phyloP scores from a whole-genome alignment of 2,113 vertebrate genomes.

The Pseudonaja textilis region DNA sequence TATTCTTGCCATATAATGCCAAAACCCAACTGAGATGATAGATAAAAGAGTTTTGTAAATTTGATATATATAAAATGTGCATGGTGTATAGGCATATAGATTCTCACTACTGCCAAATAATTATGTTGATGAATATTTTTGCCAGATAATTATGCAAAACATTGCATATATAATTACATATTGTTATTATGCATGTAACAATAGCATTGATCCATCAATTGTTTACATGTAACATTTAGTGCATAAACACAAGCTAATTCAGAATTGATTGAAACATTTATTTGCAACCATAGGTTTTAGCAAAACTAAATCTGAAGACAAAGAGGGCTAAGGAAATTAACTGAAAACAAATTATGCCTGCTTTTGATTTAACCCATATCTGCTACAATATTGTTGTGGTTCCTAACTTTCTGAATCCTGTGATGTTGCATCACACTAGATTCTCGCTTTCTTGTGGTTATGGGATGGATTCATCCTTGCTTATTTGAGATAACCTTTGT shows the following conservation, averaged over 20 bases:
- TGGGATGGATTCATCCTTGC: neutral
- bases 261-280: slow-evolving; percentile 8
- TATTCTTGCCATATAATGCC: slow-evolving; percentile 55
- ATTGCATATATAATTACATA: slow-evolving; percentile 72
- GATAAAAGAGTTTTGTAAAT: slow-evolving; percentile 64
- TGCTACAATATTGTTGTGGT: slow-evolving; percentile 48
- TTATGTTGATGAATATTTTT: slow-evolving; percentile 66
- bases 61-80: slow-evolving; percentile 55
- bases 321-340: slow-evolving; percentile 70
- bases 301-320: slow-evolving; percentile 47
- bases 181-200: slow-evolving; percentile 75
- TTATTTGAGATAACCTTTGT: neutral
- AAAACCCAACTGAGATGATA: slow-evolving; percentile 59
- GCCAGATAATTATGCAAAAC: slow-evolving; percentile 77
- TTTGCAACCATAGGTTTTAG: neutral
- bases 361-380: slow-evolving; percentile 67
- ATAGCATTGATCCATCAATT: slow-evolving; percentile 75
- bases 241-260: slow-evolving; percentile 69
- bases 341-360: slow-evolving; percentile 66
- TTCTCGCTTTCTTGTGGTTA: slow-evolving; percentile 19
- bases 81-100: slow-evolving; percentile 68
- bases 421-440: slow-evolving; percentile 49
- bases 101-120: slow-evolving; percentile 54
- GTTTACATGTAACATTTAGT: slow-evolving; percentile 68
- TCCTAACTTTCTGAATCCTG: slow-evolving; percentile 50